Percentiles rank a stretch among this genome's conserved stretches.
phyloP scores from a whole-genome alignment of 2,113 vertebrate genomes.

The Rhynchopsitta pachyrhyncha region DNA sequence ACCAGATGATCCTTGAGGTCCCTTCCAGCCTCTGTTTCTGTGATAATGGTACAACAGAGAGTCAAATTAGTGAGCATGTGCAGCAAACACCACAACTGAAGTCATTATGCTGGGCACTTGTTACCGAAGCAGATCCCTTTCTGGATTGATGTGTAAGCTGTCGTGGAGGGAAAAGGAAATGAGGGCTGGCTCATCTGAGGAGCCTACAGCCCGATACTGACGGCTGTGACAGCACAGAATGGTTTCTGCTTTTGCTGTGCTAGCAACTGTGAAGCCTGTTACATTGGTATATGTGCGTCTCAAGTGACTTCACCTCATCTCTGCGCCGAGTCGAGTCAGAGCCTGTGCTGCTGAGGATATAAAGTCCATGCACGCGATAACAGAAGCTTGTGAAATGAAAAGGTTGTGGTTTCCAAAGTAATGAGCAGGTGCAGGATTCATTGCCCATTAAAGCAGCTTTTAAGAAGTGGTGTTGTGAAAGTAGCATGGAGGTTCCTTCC shows the following conservation, averaged over 20 bases:
- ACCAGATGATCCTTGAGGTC: background rate
- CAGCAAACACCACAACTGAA: background rate
- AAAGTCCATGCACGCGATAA: accelerated
- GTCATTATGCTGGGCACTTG: accelerated
- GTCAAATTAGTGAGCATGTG: background rate
- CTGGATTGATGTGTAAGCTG: background rate
- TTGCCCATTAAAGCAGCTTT: background rate
- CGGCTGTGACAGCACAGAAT: accelerated
- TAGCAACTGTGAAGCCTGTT: background rate
- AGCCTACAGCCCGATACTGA: background rate
- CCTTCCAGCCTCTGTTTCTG: background rate
- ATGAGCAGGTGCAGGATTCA: background rate
- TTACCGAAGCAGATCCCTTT: background rate
- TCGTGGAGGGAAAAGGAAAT: background rate
- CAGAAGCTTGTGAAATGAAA: background rate
- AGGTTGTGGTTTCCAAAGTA: background rate
- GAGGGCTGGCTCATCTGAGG: background rate
- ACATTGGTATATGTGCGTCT: accelerated
- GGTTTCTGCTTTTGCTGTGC: background rate
- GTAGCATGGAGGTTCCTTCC: background rate
- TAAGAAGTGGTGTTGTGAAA: background rate
- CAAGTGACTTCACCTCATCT: background rate
- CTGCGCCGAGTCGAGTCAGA: accelerated
- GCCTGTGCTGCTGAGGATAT: background rate
- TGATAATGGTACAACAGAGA: background rate